Percentiles rank a stretch among this genome's conserved stretches.
Conservation (phyloP, 2,888 invertebrate species). For the Aproaerema taeniolella region DNA sequence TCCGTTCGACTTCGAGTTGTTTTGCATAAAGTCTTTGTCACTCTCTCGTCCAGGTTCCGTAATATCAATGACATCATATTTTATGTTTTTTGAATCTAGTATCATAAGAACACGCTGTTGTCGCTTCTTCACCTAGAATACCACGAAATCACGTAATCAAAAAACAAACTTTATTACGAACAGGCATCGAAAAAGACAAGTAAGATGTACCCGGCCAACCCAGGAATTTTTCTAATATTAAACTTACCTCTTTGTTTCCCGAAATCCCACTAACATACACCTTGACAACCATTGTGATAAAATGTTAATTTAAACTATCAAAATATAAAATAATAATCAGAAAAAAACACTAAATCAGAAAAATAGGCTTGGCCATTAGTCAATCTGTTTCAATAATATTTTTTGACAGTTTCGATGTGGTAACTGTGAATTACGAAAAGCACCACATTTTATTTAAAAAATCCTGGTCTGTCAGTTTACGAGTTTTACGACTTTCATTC, state of each 20-base stretch:
- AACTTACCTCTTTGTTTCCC: slow-evolving; percentile 94
- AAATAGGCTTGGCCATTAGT: slow-evolving; percentile 75
- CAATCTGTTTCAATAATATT: slow-evolving; percentile 56
- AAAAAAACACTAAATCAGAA: slow-evolving; percentile 50
- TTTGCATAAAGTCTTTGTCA: slow-evolving; percentile 95
- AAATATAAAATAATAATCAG: slow-evolving; percentile 43
- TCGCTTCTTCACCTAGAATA: slow-evolving; percentile 92
- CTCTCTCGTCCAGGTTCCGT: slow-evolving; percentile 94
- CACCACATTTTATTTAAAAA: too few relatives aligned
- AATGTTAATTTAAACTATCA: slow-evolving; percentile 37
- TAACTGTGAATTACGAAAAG: too few relatives aligned
- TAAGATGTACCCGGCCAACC: slow-evolving; percentile 54
- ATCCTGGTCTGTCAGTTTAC: too few relatives aligned
- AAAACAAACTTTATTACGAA: slow-evolving; percentile 52
- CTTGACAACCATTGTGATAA: slow-evolving; percentile 88
- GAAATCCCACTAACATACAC: slow-evolving; percentile 95
- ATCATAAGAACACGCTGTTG: slow-evolving; percentile 96
- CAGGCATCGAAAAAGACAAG: slow-evolving; percentile 49
- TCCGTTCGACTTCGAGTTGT: slow-evolving; percentile 86
- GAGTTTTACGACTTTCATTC: too few relatives aligned
- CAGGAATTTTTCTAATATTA: slow-evolving; percentile 58
- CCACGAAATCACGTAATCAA: slow-evolving; percentile 53
- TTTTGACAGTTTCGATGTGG: slow-evolving; percentile 36
- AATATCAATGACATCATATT: slow-evolving; percentile 94
- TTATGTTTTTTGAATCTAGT: slow-evolving; percentile 92